Evolutionary conservation across 2,888 invertebrate species (phyloP).

Genomic region (Tortricodes alternella): DNA sequence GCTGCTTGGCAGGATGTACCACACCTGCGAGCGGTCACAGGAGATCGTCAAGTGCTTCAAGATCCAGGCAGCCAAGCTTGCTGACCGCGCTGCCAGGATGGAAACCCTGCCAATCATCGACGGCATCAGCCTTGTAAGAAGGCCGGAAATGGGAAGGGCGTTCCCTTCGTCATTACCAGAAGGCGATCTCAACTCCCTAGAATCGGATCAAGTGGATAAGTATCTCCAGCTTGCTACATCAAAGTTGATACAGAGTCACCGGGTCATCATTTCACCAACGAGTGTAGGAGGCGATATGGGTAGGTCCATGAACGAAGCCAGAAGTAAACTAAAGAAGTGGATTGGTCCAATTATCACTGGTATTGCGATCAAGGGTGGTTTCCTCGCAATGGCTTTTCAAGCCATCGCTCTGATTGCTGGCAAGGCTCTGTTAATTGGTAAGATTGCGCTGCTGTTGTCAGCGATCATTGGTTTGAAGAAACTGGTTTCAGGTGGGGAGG

Average conservation of each 20-base stretch:
- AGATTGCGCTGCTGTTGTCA: constrained; percentile 90
- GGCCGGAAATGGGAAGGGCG: constrained; percentile 68
- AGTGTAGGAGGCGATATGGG: constrained; percentile 70
- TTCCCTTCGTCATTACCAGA: constrained; percentile 79
- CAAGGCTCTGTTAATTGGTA: constrained; percentile 91
- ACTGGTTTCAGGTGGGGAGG: constrained; percentile 85
- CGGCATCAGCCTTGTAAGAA: constrained; percentile 83
- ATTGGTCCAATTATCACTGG: constrained; percentile 86
- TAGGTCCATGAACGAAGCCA: constrained; percentile 78
- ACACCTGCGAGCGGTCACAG: constrained; percentile 84
- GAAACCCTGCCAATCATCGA: constrained; percentile 84
- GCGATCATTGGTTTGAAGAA: constrained; percentile 92
- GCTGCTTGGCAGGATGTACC: constrained; percentile 80
- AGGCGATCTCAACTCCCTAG: constrained; percentile 83
- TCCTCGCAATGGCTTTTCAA: constrained; percentile 88
- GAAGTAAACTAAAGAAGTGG: constrained; percentile 85
- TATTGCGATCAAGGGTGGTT: constrained; percentile 87
- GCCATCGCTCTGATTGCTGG: constrained; percentile 90
- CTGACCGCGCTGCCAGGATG: constrained; percentile 85
- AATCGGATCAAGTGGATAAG: constrained; percentile 84
- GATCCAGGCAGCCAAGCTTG: constrained; percentile 85
- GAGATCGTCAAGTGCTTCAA: constrained; percentile 88
- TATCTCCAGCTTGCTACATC: constrained; percentile 80
- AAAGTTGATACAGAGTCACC: constrained; percentile 84
- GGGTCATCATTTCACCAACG: constrained; percentile 78